These are phyloP conservation scores for Drosophila sproati DNA, from an alignment of 1,140 invertebrate species.

Conservation along the genomic window DNA sequence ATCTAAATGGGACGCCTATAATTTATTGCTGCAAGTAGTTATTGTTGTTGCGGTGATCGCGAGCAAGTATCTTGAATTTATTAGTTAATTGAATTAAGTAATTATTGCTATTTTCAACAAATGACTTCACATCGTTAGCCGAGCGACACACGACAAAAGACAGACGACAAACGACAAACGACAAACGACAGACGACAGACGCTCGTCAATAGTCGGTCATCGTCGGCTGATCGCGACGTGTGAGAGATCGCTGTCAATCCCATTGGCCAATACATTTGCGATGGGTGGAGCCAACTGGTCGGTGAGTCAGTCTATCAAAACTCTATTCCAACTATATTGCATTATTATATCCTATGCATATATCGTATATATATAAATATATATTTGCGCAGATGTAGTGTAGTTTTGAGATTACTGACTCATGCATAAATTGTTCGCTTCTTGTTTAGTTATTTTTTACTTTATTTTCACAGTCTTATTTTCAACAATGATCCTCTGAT, in stretches of 20 bases:
- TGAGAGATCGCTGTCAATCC: slow-evolving; percentile 35
- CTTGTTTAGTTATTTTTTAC: no score
- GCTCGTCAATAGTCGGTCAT: slow-evolving; percentile 8
- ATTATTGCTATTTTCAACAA: slow-evolving; percentile 66
- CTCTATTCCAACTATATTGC: background rate
- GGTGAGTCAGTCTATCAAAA: slow-evolving; percentile 19
- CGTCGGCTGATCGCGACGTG: slow-evolving; percentile 27
- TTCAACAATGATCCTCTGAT: no score
- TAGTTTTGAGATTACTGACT: no score
- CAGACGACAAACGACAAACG: background rate
- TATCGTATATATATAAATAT: no score
- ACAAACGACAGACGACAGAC: slow-evolving; percentile 2
- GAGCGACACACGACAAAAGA: slow-evolving; percentile 9
- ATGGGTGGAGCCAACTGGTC: slow-evolving; percentile 35
- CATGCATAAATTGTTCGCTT: no score
- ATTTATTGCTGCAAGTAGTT: slow-evolving; percentile 55
- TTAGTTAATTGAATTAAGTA: slow-evolving; percentile 71
- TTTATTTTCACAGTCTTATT: no score
- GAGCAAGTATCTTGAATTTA: slow-evolving; percentile 58
- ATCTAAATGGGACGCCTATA: slow-evolving; percentile 42
- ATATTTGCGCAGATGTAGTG: no score
- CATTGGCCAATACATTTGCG: slow-evolving; percentile 24
- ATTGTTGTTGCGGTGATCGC: slow-evolving; percentile 23
- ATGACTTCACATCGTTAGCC: slow-evolving; percentile 56
- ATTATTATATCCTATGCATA: no score